Conservation (phyloP, 2,797 vertebrate species). For the Gephyroberyx darwinii region DNA sequence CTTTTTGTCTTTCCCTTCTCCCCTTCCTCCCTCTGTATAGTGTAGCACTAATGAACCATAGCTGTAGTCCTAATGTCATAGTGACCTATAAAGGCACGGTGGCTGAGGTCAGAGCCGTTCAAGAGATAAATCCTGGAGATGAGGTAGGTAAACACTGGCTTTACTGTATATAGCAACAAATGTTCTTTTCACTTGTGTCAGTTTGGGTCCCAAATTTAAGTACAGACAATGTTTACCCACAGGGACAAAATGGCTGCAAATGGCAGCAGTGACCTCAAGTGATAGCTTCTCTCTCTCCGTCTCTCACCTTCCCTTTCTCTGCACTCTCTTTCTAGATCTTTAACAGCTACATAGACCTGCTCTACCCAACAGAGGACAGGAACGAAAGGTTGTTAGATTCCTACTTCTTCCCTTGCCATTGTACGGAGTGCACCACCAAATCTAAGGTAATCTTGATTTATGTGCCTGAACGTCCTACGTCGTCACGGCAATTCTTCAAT, state of each 20-base stretch:
- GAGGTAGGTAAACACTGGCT: constrained; percentile 82
- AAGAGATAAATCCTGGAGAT: constrained; percentile 90
- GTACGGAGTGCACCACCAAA: constrained; percentile 89
- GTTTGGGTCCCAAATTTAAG: not conserved
- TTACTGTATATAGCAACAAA: not conserved
- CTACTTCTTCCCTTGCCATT: constrained; percentile 95
- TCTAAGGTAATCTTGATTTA: constrained; percentile 84
- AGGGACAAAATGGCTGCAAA: not conserved
- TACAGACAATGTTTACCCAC: not conserved
- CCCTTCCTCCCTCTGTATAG: constrained; percentile 65
- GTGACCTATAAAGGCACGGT: constrained; percentile 96
- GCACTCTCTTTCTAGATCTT: constrained; percentile 83
- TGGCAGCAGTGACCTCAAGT: not conserved
- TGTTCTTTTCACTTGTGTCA: not conserved
- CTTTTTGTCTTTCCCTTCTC: not conserved
- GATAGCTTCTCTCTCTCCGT: not conserved
- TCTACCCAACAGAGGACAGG: constrained; percentile 97
- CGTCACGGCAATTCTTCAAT: not conserved
- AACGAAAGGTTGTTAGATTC: constrained; percentile 91
- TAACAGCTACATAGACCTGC: constrained; percentile 97
- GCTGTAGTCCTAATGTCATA: constrained; percentile 97
- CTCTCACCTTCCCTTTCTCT: not conserved
- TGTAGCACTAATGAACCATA: constrained; percentile 98
- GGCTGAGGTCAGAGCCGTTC: constrained; percentile 93
- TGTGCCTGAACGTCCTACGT: not conserved